Base-by-base conservation (phyloP, 2,888 invertebrate genomes). In the Lysandra bellargus region DNA sequence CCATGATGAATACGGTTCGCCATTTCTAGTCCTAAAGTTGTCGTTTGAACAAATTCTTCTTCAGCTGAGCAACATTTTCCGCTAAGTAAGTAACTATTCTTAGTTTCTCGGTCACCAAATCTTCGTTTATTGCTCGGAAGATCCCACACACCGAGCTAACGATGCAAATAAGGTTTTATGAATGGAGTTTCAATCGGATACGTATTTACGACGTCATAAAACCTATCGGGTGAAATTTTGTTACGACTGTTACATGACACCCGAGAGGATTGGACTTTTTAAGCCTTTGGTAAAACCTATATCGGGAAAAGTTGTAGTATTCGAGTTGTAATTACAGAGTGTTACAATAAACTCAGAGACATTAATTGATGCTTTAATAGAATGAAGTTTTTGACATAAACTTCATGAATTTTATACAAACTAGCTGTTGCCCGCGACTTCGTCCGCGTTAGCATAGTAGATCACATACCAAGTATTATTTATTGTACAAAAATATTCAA, bases 191-290 rank as follows among this genome's bases (percentile, higher is more conserved):
- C 82, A 83, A 82, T 83, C 82, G 81, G 79, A 81, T 81, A 86
- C 83, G 83, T 86, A 86, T 88, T 90, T 91, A 91, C 87, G 86
- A 84, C 87, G 84, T 83, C 83, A 88, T 91, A 91, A 91, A 89
- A 89, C 87, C 86, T 88, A 88, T 85, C 85, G 86, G 86, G 86
- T 88, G 87, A 88, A 87, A 86, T 85, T 88, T 90, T 88, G 89
- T 85, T 86, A 86, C 85, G 81, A 83, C 85, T 87, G 86, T 87
- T 87, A 86, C 84, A 84, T 86, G 76, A 53, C 76, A 53, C 76
- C 53, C 76, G 14, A 53, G 76, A 33, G 75, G 57, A 53, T 76
- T 57, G 53, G 53, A 57, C 76, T 57, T 76, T 76, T 57, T 57
- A 33, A 75, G 49, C 49, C 75, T 30, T 49, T 49, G 33, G 69